Evolutionary conservation across 1,140 invertebrate species (phyloP).

Genomic region (Drosophila erecta): DNA sequence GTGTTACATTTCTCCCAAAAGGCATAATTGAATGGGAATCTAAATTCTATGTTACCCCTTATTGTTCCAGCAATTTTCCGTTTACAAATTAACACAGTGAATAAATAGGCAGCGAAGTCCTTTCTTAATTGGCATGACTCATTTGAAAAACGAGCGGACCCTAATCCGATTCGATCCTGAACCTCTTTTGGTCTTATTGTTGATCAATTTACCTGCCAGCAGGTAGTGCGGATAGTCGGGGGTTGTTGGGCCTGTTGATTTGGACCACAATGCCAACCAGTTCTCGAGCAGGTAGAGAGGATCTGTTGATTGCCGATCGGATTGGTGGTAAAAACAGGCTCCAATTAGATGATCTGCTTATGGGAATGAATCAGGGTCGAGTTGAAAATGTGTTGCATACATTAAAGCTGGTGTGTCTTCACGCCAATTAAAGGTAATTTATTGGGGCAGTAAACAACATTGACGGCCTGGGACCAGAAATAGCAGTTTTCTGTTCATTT

Average conservation of each 20-base stretch:
- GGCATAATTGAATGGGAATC: constrained; percentile 9
- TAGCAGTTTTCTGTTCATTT: too few species aligned
- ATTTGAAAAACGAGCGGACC: constrained; percentile 43
- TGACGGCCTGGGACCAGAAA: not conserved
- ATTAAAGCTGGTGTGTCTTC: constrained; percentile 12
- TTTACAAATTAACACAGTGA: constrained; percentile 46
- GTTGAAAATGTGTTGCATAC: constrained; percentile 34
- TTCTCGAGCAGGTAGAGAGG: constrained; percentile 46
- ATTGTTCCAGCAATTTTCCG: constrained; percentile 41
- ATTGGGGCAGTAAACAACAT: not conserved
- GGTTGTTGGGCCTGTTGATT: constrained; percentile 49
- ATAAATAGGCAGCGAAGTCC: constrained; percentile 32
- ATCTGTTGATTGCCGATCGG: constrained; percentile 19
- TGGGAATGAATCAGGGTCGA: constrained; percentile 26
- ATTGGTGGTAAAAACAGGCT: constrained; percentile 4
- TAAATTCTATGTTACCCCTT: not conserved
- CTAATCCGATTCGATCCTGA: constrained; percentile 61
- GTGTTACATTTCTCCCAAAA: not conserved
- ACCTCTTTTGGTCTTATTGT: constrained; percentile 57
- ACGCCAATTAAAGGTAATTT: constrained; percentile 8
- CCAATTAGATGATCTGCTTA: constrained; percentile 58
- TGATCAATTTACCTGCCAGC: constrained; percentile 61
- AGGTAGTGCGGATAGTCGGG: constrained; percentile 57
- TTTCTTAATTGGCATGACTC: constrained; percentile 70
- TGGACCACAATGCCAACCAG: constrained; percentile 50